Evolutionary conservation across 2,113 vertebrate species (phyloP).

Genomic region (Vimba vimba): DNA sequence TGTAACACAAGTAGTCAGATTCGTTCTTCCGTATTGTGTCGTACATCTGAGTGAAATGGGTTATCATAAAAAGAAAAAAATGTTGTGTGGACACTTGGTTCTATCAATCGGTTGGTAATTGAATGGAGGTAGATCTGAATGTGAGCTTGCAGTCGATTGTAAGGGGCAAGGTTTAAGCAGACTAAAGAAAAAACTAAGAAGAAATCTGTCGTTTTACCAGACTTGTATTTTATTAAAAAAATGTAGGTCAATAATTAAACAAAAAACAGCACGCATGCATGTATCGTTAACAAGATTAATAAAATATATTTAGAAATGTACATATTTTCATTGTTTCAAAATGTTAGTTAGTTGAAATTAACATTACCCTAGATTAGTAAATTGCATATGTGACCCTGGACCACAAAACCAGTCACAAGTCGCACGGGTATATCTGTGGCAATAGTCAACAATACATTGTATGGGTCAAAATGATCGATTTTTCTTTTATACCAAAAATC

Average conservation of each 20-base stretch:
- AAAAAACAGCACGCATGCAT: background rate
- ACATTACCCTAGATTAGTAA: background rate
- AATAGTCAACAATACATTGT: too few relatives aligned
- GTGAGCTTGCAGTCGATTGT: background rate
- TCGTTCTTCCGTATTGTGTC: background rate
- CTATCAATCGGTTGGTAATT: background rate
- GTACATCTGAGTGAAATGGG: background rate
- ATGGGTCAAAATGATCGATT: too few relatives aligned
- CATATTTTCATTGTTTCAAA: background rate
- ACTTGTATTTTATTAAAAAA: background rate
- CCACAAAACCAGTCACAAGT: too few relatives aligned
- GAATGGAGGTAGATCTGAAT: background rate
- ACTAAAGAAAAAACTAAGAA: background rate
- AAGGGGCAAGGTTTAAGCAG: background rate
- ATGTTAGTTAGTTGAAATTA: too few relatives aligned
- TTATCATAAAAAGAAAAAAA: background rate
- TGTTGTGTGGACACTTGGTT: background rate
- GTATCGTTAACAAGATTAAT: background rate
- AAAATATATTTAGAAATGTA: background rate
- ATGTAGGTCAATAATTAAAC: background rate
- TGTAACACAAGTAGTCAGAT: background rate
- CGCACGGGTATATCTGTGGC: too few relatives aligned
- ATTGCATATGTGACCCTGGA: too few relatives aligned
- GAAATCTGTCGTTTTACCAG: background rate
- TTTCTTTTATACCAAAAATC: too few relatives aligned